These are phyloP conservation scores for Morpho helenor DNA, from an alignment of 2,888 invertebrate species.

Conservation along the genomic window DNA sequence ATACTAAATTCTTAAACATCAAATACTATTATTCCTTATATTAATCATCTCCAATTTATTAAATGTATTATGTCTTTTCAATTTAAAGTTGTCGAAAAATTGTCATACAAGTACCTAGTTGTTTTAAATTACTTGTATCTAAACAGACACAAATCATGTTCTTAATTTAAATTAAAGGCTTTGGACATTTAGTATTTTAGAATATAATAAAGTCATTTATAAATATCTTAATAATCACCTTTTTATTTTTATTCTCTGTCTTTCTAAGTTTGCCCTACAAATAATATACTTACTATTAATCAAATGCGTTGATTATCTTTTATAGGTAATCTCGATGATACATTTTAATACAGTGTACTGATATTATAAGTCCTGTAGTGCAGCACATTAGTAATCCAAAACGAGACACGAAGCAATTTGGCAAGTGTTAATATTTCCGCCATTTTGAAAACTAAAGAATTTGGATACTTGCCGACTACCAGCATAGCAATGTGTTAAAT, in stretches of 20 bases:
- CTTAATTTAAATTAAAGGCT: no score
- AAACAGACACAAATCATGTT: not conserved
- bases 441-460: constrained; percentile 14
- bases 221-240: no score
- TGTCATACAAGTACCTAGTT: not conserved
- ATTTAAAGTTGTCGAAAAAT: not conserved
- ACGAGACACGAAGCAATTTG: constrained; percentile 19
- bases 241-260: no score
- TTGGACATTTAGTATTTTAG: no score
- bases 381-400: constrained; percentile 14
- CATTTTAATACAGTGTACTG: constrained; percentile 3
- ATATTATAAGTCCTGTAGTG: constrained; percentile 8
- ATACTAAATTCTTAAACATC: no score
- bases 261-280: no score
- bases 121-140: not conserved
- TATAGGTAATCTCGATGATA: not conserved
- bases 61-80: no score
- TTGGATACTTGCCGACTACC: constrained; percentile 21
- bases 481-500: constrained; percentile 8
- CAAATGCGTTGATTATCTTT: no score
- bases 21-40: no score
- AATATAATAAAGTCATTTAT: no score
- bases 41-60: no score
- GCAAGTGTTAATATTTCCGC: constrained; percentile 22
- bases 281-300: no score